A percentile compares a stretch with the other conserved stretches of the same genome.
These are phyloP conservation scores for Melangyna quadrimaculata DNA, from an alignment of 2,888 invertebrate species.

Conservation along the genomic window DNA sequence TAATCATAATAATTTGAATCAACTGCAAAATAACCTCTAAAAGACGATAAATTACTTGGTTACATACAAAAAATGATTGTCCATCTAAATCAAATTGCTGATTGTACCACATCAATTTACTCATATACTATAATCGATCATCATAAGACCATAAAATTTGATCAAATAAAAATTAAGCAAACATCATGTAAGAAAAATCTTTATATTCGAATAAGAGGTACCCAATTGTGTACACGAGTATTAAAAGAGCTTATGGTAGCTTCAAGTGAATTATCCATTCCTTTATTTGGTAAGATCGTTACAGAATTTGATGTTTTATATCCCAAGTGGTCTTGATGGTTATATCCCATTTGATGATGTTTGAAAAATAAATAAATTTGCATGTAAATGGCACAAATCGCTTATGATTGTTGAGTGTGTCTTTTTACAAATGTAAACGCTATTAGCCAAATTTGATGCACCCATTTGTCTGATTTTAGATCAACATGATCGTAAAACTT, in stretches of 20 bases:
- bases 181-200: constrained; percentile 26
- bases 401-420: background rate
- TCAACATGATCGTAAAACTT: constrained; percentile 49
- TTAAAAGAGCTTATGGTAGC: constrained; percentile 52
- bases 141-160: constrained; percentile 64
- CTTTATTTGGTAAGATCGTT: constrained; percentile 45
- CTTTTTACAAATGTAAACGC: background rate
- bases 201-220: constrained; percentile 16
- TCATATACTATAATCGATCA: constrained; percentile 49
- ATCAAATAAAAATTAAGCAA: constrained; percentile 55
- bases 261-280: constrained; percentile 18
- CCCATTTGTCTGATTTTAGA: constrained; percentile 19
- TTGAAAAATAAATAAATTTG: constrained; percentile 23
- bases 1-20: background rate
- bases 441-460: constrained; percentile 50
- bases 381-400: constrained; percentile 43
- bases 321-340: no score
- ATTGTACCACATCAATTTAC: constrained; percentile 49
- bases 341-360: constrained; percentile 28
- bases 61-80: constrained; percentile 40
- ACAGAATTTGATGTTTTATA: constrained; percentile 5
- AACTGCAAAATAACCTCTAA: background rate
- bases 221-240: background rate
- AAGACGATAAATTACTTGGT: constrained; percentile 29
- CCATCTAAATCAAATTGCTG: constrained; percentile 12